phyloP scores from a whole-genome alignment of 2,888 invertebrate genomes.

The Leucozona laternaria region DNA sequence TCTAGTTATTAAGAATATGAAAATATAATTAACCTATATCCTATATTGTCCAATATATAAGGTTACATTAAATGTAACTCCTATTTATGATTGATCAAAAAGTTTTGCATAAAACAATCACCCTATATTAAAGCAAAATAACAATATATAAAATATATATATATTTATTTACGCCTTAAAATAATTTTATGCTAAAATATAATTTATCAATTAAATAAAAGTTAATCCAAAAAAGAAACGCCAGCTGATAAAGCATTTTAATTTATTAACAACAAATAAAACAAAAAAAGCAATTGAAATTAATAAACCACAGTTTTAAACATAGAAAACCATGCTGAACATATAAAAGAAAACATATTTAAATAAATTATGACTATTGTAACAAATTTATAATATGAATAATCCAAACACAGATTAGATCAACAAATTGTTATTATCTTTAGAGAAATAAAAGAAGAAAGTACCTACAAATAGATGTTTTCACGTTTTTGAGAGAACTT shows the following conservation, averaged over 20 bases:
- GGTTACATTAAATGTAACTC: conserved; percentile 55
- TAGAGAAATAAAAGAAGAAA: conserved; percentile 69
- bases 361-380: conserved; percentile 25
- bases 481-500: conserved; percentile 71
- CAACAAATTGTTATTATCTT: conserved; percentile 70
- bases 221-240: conserved; percentile 51
- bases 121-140: conserved; percentile 26
- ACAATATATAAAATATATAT: conserved; percentile 41
- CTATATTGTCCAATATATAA: conserved; percentile 60
- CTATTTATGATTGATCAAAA: conserved; percentile 48
- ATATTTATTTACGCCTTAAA: conserved; percentile 36
- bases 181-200: conserved; percentile 30
- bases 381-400: conserved; percentile 47
- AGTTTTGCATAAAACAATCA: conserved; percentile 73
- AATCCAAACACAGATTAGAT: conserved; percentile 60
- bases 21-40: conserved; percentile 52
- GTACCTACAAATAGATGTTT: conserved; percentile 70
- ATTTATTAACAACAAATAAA: conserved; percentile 26
- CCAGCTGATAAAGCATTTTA: conserved; percentile 53
- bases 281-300: conserved; percentile 10
- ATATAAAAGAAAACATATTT: conserved; percentile 30
- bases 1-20: conserved; percentile 55
- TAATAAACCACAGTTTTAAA: conserved; percentile 14
- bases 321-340: conserved; percentile 54
- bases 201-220: conserved; percentile 40